Evolutionary conservation across 2,113 vertebrate genomes (phyloP).

Genomic region (Chaetura pelagica): DNA sequence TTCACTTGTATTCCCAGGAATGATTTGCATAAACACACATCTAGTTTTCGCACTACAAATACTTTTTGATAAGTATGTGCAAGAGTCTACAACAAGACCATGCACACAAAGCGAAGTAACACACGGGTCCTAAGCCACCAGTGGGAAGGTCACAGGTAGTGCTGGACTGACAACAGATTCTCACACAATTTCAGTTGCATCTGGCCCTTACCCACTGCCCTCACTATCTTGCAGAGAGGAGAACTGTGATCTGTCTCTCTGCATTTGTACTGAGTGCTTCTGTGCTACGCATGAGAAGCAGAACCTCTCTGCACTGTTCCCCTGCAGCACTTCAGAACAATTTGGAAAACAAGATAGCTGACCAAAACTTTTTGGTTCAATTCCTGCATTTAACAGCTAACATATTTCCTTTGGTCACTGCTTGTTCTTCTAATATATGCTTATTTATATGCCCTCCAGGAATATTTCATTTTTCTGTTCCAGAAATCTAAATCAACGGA

Average conservation of each 20-base stretch:
- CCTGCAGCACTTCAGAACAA: background rate
- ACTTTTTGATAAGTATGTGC: background rate
- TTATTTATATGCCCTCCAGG: background rate
- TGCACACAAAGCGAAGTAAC: background rate
- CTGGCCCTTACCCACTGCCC: background rate
- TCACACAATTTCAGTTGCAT: background rate
- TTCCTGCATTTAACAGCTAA: background rate
- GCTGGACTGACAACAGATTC: background rate
- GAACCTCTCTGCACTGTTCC: background rate
- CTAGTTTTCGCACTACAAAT: background rate
- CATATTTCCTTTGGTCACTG: background rate
- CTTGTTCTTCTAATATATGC: background rate
- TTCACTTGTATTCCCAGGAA: background rate
- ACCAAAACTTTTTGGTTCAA: background rate
- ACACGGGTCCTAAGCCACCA: accelerated
- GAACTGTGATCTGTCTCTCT: background rate
- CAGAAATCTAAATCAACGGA: background rate
- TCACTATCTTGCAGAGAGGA: background rate
- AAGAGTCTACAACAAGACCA: too few species aligned
- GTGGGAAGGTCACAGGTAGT: background rate
- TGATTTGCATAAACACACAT: background rate
- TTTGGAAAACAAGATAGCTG: background rate
- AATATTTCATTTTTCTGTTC: background rate
- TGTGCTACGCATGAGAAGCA: background rate
- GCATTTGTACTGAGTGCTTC: accelerated